Base-by-base conservation (phyloP, 2,113 vertebrate species). In the Patagioenas fasciata region DNA sequence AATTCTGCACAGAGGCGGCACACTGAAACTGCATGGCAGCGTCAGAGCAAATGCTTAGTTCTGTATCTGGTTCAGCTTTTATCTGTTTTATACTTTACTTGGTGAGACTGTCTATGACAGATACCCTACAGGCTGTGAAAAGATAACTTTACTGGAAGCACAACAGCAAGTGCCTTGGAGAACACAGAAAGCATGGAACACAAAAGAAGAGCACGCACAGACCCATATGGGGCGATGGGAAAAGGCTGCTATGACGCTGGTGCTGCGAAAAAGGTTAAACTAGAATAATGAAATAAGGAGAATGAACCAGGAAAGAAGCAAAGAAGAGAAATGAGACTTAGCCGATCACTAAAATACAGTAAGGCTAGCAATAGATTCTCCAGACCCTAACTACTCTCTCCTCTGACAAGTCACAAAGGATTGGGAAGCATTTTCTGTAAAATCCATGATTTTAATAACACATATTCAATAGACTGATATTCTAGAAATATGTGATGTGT, bases 201-300 rank as follows among this genome's bases (percentile, higher is more conserved):
- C 11, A 53, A 62, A 79, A 64, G 3, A 20, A 81, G 38, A 81
- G 21, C n/a, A 36, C 0, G 0, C 18, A 70, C 2, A 79, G 67
- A 53, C 6, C 8, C 3, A 5, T 23, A 25, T 5, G 2, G 2
- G 5, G 8, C 42, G 13, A 4, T 60, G 19, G 34, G 29, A 58
- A 50, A 87, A 84, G 32, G 19, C 19, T 54, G 21, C 1, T 65
- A 13, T 19, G 20, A 11, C 58, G 78, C 10, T n/a, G 25, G 12
- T 74, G 28, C 8, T 5, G 6, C 54, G 48, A 9, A 54, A 72
- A 65, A 77, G 3, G 13, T 61, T 72, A 44, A 60, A 51, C 40
- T 31, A 40, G 13, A 69, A 34, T 26, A 51, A 51, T 4, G 4
- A 89, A 85, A 65, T 40, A 12, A 77, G 24, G 3, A 12, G 2